Conservation (phyloP, 37 sponge, comb jelly and placozoan genomes). For the Amphimedon queenslandica region DNA sequence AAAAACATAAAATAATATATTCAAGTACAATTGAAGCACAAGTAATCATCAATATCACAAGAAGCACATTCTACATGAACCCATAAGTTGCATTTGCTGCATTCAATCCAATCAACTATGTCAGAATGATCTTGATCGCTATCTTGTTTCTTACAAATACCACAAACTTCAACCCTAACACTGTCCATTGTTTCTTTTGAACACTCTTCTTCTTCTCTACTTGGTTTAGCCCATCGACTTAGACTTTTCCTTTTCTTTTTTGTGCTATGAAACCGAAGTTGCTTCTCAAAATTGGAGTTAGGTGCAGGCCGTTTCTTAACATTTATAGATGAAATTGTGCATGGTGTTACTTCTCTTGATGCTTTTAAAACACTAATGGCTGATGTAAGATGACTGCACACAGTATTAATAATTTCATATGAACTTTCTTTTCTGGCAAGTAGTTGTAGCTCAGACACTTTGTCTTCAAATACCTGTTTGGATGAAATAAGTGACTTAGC, state of each 20-base stretch:
- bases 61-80: neutral
- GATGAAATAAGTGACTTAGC: neutral
- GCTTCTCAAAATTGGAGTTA: neutral
- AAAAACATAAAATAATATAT: too few relatives aligned
- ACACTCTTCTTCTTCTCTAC: neutral
- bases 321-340: neutral
- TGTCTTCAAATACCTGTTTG: neutral
- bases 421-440: neutral
- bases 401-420: neutral
- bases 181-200: neutral
- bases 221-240: neutral
- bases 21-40: too few relatives aligned
- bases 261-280: neutral
- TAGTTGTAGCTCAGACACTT: neutral
- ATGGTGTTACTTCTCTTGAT: neutral
- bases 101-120: neutral
- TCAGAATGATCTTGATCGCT: neutral
- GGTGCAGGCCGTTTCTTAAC: neutral
- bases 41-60: neutral
- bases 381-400: neutral
- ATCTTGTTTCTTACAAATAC: neutral
- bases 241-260: neutral
- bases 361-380: neutral
- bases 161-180: neutral
- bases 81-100: neutral